Conservation (phyloP, 2,113 vertebrate genomes). For the Azemiops feae region DNA sequence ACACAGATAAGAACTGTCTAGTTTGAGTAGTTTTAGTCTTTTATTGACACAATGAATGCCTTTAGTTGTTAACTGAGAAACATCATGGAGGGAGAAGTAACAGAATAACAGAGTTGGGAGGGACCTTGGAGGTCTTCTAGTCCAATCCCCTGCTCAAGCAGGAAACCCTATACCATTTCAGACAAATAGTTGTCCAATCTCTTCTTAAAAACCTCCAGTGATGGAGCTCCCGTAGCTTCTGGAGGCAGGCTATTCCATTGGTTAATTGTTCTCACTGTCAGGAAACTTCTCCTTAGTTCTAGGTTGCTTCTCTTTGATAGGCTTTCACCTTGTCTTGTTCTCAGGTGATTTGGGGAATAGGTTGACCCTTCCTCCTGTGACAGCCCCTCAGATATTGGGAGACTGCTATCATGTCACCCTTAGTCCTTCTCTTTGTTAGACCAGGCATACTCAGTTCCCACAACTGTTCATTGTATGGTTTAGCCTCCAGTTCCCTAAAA, state of each 20-base stretch:
- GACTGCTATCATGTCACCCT: neutral
- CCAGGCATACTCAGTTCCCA: neutral
- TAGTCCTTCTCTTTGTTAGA: neutral
- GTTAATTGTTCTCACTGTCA: neutral
- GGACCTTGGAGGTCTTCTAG: neutral
- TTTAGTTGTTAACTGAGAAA: neutral
- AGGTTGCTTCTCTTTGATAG: neutral
- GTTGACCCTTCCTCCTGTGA: neutral
- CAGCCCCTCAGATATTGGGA: neutral
- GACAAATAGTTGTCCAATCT: neutral
- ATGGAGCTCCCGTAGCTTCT: neutral
- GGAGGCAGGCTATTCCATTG: neutral
- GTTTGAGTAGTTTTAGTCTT: neutral
- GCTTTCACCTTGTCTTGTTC: neutral
- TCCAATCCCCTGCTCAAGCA: neutral
- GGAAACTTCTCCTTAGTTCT: neutral
- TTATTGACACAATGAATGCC: neutral
- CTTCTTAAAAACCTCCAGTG: neutral
- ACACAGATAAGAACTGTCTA: neutral
- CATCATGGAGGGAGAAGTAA: neutral
- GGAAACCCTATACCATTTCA: neutral
- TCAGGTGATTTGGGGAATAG: neutral
- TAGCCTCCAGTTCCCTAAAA: neutral
- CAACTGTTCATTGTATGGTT: neutral
- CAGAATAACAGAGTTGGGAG: neutral